Percentiles rank a stretch among this genome's conserved stretches.
phyloP scores from a whole-genome alignment of 2,888 invertebrate genomes.

The Parascotia fuliginaria region DNA sequence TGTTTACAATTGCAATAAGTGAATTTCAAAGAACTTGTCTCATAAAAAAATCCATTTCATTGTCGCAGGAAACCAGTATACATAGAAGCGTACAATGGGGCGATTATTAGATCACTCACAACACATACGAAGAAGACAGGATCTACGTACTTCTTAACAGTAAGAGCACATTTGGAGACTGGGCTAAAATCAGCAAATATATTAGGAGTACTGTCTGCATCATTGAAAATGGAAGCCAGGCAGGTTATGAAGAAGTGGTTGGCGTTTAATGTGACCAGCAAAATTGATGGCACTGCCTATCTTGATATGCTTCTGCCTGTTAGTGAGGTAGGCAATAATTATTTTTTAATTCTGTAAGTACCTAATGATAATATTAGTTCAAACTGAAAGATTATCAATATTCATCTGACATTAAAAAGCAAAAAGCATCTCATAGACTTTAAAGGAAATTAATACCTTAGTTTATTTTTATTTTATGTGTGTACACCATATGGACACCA shows the following conservation, averaged over 20 bases:
- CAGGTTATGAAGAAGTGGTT: slow-evolving; percentile 58
- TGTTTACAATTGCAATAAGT: too few species aligned
- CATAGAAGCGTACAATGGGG: slow-evolving; percentile 88
- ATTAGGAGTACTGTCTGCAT: slow-evolving; percentile 59
- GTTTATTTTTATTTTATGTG: too few species aligned
- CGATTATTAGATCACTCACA: slow-evolving; percentile 88
- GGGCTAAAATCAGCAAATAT: slow-evolving; percentile 46
- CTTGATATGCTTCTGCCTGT: slow-evolving; percentile 62
- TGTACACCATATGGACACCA: too few species aligned
- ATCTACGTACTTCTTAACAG: slow-evolving; percentile 59
- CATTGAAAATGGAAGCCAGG: slow-evolving; percentile 60
- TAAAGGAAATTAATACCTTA: too few species aligned
- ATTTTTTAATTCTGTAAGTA: too few species aligned
- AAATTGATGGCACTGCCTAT: slow-evolving; percentile 60
- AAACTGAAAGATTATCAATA: too few species aligned
- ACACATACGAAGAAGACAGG: slow-evolving; percentile 60
- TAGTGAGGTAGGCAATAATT: slow-evolving; percentile 57
- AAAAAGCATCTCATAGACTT: too few species aligned
- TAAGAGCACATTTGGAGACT: slow-evolving; percentile 65
- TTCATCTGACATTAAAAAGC: too few species aligned
- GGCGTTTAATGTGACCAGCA: slow-evolving; percentile 46
- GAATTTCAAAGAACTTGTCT: too few species aligned
- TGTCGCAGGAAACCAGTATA: slow-evolving; percentile 87
- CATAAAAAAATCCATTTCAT: neutral
- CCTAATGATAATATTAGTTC: too few species aligned